Conservation (phyloP, 2,888 invertebrate genomes). For the Megamerina dolium region DNA sequence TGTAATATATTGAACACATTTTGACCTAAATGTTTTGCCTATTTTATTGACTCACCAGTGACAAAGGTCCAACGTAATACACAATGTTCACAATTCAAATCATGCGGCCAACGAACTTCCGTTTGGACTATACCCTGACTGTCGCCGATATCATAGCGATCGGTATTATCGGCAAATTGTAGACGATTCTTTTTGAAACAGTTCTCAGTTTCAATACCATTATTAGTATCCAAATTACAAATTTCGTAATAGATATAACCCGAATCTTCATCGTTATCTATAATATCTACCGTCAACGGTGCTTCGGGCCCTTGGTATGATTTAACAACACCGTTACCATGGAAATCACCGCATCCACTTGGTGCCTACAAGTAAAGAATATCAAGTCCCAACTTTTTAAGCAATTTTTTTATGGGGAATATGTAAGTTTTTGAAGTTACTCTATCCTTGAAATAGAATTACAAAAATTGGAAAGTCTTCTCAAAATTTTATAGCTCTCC, state of each 20-base stretch:
- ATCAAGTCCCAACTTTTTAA: conserved; percentile 50
- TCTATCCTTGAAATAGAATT: no score
- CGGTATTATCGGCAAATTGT: conserved; percentile 33
- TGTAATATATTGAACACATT: no score
- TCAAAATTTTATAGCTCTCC: no score
- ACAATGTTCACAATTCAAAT: conserved; percentile 52
- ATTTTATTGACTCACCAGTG: conserved; percentile 48
- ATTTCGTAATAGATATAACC: conserved; percentile 52
- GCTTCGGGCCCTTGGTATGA: conserved; percentile 39
- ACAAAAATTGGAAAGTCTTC: no score
- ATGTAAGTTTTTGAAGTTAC: no score
- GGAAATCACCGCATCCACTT: no score
- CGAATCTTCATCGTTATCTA: conserved; percentile 51
- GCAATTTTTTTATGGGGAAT: conserved; percentile 54
- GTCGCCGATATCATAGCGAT: conserved; percentile 26
- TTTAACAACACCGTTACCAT: conserved; percentile 49
- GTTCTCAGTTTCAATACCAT: conserved; percentile 50
- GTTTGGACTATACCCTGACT: conserved; percentile 31
- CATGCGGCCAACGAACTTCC: conserved; percentile 44
- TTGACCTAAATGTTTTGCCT: no score
- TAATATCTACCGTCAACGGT: conserved; percentile 42
- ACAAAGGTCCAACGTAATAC: conserved; percentile 55
- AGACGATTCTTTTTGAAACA: conserved; percentile 51
- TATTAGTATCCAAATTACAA: conserved; percentile 49
- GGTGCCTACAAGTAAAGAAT: no score